Conservation (phyloP, 2,797 vertebrate genomes). For the Chanos chanos region DNA sequence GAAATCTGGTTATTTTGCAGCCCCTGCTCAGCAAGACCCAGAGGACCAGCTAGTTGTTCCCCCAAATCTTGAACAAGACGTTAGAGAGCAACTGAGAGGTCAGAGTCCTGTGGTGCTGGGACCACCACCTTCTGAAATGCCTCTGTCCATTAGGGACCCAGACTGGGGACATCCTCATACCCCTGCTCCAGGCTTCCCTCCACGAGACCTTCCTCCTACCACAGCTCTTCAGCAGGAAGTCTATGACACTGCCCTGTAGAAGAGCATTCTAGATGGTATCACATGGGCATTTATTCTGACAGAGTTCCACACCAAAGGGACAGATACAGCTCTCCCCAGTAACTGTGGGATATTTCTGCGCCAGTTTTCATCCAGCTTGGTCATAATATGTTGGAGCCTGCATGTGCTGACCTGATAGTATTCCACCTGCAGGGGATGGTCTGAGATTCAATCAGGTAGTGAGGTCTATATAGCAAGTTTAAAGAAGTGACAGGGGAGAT, state of each 20-base stretch:
- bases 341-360: constrained; percentile 49
- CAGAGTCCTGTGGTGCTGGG: constrained; percentile 65
- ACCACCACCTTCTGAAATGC: constrained; percentile 56
- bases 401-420: constrained; percentile 31
- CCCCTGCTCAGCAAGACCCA: constrained; percentile 90
- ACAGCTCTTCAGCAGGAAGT: constrained; percentile 77
- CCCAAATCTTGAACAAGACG: constrained; percentile 88
- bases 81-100: constrained; percentile 87
- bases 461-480: neutral
- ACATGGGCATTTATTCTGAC: constrained; percentile 42
- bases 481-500: constrained; percentile 16
- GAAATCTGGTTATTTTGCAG: constrained; percentile 95
- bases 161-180: constrained; percentile 70
- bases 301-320: constrained; percentile 51
- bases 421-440: constrained; percentile 6
- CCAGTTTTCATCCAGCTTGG: constrained; percentile 54
- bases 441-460: neutral
- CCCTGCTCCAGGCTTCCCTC: constrained; percentile 48
- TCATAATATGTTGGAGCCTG: constrained; percentile 43
- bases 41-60: constrained; percentile 94
- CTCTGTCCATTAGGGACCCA: constrained; percentile 61
- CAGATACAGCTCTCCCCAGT: constrained; percentile 42
- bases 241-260: constrained; percentile 92
- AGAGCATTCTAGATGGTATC: constrained; percentile 26
- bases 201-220: constrained; percentile 44